phyloP scores from a whole-genome alignment of 2,888 invertebrate species.

The Amorpha juglandis region DNA sequence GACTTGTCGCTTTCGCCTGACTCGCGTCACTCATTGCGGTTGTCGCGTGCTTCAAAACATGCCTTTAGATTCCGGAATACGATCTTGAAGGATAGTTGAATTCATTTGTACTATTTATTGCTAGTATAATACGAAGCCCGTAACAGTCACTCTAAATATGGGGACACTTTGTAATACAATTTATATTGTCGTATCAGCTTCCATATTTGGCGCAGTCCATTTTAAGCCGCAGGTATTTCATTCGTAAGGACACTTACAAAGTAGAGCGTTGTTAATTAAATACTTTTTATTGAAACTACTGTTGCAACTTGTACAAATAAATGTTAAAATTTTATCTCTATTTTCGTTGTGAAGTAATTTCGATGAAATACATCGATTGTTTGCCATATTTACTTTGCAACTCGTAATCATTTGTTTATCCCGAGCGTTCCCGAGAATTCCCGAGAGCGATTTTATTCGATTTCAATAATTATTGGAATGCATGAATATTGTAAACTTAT shows the following conservation, averaged over 20 bases:
- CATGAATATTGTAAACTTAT: neutral
- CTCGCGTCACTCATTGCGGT: no score
- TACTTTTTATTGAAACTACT: constrained; percentile 8
- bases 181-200: constrained; percentile 9
- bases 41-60: no score
- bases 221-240: constrained; percentile 1
- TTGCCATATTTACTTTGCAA: neutral
- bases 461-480: neutral
- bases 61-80: no score
- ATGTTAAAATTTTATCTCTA: neutral
- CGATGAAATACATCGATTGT: neutral
- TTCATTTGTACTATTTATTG: constrained; percentile 1
- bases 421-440: no score
- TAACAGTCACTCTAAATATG: neutral
- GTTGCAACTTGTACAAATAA: neutral
- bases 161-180: constrained; percentile 10
- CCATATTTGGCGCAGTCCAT: constrained; percentile 3
- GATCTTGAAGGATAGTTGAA: neutral
- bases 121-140: neutral
- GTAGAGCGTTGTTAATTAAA: neutral
- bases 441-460: neutral
- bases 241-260: constrained; percentile 2
- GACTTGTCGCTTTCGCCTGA: no score
- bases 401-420: constrained; percentile 9
- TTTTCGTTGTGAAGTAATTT: neutral